These are phyloP conservation scores for Furnarius figulus DNA, from an alignment of 2,113 vertebrate species.

Conservation along the genomic window DNA sequence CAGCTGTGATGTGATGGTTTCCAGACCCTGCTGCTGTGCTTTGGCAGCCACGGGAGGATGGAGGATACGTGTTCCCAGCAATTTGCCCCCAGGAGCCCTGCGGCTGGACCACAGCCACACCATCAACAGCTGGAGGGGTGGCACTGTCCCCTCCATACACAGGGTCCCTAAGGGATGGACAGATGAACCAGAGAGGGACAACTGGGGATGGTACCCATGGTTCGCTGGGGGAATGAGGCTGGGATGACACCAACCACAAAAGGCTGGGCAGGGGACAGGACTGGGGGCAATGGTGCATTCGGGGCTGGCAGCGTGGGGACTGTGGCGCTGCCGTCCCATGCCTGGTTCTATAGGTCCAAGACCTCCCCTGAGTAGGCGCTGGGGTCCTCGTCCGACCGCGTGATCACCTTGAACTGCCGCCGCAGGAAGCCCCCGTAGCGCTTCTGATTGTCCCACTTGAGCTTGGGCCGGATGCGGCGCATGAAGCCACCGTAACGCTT, in stretches of 20 bases:
- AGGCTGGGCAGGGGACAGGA: not conserved
- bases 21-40: not conserved
- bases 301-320: not conserved
- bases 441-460: constrained; percentile 95
- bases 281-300: not conserved
- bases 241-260: rapidly evolving
- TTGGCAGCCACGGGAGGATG: rapidly evolving
- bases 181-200: not conserved
- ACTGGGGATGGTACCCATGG: not conserved
- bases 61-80: not conserved
- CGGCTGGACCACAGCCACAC: not conserved
- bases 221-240: not conserved
- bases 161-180: not conserved
- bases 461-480: constrained; percentile 91
- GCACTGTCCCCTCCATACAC: not conserved
- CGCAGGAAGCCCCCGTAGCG: constrained; percentile 92
- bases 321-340: rapidly evolving
- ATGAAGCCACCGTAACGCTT: constrained; percentile 97
- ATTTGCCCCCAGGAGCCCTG: not conserved
- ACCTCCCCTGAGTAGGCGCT: constrained; percentile 77
- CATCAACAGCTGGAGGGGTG: not conserved
- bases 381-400: constrained; percentile 87
- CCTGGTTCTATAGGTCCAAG: constrained; percentile 70
- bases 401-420: constrained; percentile 91
- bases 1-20: not conserved